A percentile compares a stretch with the other conserved stretches of the same genome.
phyloP scores from a whole-genome alignment of 2,113 vertebrate species.

The Dipodomys spectabilis region DNA sequence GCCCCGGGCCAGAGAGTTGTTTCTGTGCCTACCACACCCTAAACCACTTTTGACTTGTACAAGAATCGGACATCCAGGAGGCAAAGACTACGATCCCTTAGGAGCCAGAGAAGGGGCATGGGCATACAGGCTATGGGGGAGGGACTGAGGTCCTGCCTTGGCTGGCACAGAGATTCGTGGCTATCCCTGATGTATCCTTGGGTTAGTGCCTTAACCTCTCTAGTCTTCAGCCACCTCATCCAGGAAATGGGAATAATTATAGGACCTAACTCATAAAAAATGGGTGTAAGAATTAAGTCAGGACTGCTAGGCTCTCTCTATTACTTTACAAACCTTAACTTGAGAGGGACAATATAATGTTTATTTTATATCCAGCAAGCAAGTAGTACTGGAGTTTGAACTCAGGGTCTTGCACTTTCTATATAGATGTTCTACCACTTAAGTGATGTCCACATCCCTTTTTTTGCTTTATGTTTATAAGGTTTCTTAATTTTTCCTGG shows the following conservation, averaged over 20 bases:
- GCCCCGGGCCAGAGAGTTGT: too few relatives aligned
- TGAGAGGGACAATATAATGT: neutral
- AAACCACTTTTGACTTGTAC: neutral
- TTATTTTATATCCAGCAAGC: neutral
- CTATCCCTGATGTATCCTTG: neutral
- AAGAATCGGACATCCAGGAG: neutral
- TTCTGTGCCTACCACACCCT: neutral
- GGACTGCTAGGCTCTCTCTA: neutral
- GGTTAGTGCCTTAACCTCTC: neutral
- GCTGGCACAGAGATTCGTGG: neutral
- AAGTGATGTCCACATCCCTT: too few relatives aligned
- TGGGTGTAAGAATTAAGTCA: neutral
- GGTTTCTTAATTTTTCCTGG: too few relatives aligned
- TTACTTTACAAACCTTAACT: neutral
- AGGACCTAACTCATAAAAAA: neutral
- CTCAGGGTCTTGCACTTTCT: too few relatives aligned
- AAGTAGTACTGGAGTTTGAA: too few relatives aligned
- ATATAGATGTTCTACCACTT: too few relatives aligned
- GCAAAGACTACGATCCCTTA: neutral
- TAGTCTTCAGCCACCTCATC: neutral
- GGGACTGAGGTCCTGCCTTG: neutral
- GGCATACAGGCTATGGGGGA: neutral
- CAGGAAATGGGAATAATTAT: neutral
- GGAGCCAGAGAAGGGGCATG: neutral
- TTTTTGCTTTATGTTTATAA: too few relatives aligned